phyloP scores from a whole-genome alignment of 1,140 invertebrate species.

The Drosophila sechellia region DNA sequence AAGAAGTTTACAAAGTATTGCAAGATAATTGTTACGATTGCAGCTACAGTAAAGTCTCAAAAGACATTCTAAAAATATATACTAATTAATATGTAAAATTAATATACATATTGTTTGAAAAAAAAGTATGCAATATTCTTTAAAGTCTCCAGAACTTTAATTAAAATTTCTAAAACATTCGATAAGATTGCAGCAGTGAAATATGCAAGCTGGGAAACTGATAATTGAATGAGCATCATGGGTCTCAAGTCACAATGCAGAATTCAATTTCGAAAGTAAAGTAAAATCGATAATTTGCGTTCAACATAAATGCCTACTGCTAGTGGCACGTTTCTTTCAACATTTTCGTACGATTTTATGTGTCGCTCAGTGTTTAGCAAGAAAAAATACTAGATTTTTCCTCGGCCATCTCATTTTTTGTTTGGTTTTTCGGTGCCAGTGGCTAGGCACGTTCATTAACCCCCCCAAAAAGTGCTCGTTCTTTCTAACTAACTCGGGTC shows the following conservation, averaged over 20 bases:
- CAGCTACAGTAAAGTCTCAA: too few species aligned
- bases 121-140: too few species aligned
- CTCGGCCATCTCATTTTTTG: background rate
- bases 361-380: background rate
- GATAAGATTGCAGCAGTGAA: background rate
- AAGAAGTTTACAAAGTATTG: too few species aligned
- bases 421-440: constrained; percentile 8
- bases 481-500: constrained; percentile 1
- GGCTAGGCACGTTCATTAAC: constrained; percentile 53
- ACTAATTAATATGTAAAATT: too few species aligned
- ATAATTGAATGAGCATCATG: background rate
- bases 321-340: background rate
- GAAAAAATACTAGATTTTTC: constrained; percentile 1
- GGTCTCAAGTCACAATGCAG: background rate
- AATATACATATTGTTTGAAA: too few species aligned
- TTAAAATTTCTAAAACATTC: background rate
- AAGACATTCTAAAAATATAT: too few species aligned
- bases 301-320: background rate
- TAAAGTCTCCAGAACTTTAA: too few species aligned
- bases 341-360: constrained; percentile 1
- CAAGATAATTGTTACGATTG: too few species aligned
- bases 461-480: constrained; percentile 3
- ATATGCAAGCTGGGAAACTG: background rate
- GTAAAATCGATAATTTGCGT: constrained; percentile 2
- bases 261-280: constrained; percentile 5